Base-by-base conservation (phyloP, 2,113 vertebrate species). In the Heliornis fulica region DNA sequence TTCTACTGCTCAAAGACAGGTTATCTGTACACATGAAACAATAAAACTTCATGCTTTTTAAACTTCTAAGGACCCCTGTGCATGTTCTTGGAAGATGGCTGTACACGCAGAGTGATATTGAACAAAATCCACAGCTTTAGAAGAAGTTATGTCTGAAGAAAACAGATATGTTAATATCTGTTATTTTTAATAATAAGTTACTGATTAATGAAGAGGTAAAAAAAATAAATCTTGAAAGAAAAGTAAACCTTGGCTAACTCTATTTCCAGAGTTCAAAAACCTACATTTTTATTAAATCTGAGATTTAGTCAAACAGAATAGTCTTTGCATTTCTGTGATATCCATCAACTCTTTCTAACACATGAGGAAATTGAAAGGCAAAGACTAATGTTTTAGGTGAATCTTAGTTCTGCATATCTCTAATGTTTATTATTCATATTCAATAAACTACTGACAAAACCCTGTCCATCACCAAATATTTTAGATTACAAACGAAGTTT, bases 11-110 rank as follows among this genome's bases (percentile, higher is more conserved):
- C 36, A 65, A 76, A 71, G 13, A 1, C 3, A 36, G 80, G 68
- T 40, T 6, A 31, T 38, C 38, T 15, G 2, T 50, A 51, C 8
- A 64, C 53, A 5, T 20, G 2, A 89, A 91, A 48, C 6, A 79
- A 41, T 45, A 68, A 75, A 22, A 64, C 40, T 5, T 19, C 4
- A 20, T 48, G 12, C 2, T 48, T 79, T 41, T 41, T 11, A 69
- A 63, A 41, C 1, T 9, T 83, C 34, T 79, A 16, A 59, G 1
- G 2, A 5, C 7, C 7, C 59, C 9, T 81, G 2, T 18, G 29
- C 0, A 0, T n/a, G 9, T 20, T n/a, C 18, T 54, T 41, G 60
- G 46, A 69, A 21, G 15, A 72, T 41, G 11, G 3, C 2, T 72
- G 26, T 25, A 2, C 6, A 43, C 38, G 20, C 11, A 87, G 9